Percentiles rank a stretch among this genome's conserved stretches.
Conservation (phyloP, 2,888 invertebrate species). For the Protula sp. region DNA sequence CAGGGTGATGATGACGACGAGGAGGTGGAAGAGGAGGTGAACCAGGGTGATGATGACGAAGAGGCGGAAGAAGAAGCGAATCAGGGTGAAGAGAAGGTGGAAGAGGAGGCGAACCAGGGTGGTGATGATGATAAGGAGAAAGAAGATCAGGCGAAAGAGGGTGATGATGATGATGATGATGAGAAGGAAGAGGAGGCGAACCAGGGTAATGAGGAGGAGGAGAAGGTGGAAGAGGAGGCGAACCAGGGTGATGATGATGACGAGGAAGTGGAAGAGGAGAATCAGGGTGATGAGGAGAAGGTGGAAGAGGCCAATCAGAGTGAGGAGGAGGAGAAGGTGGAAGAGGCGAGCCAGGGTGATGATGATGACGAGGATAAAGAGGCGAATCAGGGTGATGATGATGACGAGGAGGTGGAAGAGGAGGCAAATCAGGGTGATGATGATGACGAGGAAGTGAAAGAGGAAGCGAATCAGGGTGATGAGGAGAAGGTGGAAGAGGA, state of each 20-base stretch:
- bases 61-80: too few relatives aligned
- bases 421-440: background rate
- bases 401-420: conserved; percentile 3
- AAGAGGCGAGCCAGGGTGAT: too few relatives aligned
- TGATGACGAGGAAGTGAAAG: background rate
- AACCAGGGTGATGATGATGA: too few relatives aligned
- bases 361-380: conserved; percentile 5
- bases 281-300: too few relatives aligned
- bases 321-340: conserved; percentile 7
- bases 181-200: background rate
- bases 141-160: background rate
- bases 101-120: too few relatives aligned
- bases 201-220: too few relatives aligned
- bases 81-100: too few relatives aligned
- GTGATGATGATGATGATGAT: conserved; percentile 4
- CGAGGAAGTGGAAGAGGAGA: too few relatives aligned
- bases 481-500: too few relatives aligned
- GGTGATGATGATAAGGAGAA: background rate
- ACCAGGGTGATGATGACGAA: background rate
- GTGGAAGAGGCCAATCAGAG: background rate
- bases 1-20: background rate
- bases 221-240: too few relatives aligned
- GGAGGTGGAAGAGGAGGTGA: background rate
- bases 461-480: too few relatives aligned
- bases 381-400: conserved; percentile 3